phyloP scores from a whole-genome alignment of 37 sponge, comb jelly and placozoan species.

The Agelas oroides region DNA sequence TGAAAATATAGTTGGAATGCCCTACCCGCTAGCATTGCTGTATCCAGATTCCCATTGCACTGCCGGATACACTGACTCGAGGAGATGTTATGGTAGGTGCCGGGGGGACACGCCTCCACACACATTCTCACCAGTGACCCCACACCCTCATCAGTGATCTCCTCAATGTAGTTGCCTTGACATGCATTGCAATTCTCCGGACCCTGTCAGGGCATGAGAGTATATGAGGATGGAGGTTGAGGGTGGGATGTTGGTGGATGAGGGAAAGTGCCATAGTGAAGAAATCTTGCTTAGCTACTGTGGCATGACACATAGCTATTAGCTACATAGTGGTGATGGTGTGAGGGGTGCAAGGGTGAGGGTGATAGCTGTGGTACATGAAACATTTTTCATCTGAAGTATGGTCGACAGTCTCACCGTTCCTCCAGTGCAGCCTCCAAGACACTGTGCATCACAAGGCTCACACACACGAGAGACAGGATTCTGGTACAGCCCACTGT shows the following conservation, averaged over 20 bases:
- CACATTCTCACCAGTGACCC: slow-evolving; percentile 16
- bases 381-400: too few species aligned
- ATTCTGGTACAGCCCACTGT: too few species aligned
- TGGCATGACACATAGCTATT: too few species aligned
- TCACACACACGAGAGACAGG: too few species aligned
- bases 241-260: background rate
- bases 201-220: slow-evolving; percentile 27
- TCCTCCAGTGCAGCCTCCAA: too few species aligned
- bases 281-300: background rate
- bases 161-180: background rate
- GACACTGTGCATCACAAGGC: too few species aligned
- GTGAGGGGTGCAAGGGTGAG: background rate
- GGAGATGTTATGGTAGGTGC: slow-evolving; percentile 22
- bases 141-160: background rate
- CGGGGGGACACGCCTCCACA: slow-evolving; percentile 54
- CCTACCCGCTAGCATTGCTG: too few species aligned
- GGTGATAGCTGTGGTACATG: too few species aligned
- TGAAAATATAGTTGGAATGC: too few species aligned
- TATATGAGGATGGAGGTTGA: background rate
- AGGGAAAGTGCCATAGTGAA: background rate
- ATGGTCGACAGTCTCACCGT: slow-evolving; percentile 35
- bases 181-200: slow-evolving; percentile 48
- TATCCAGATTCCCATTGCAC: slow-evolving; percentile 42
- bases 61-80: slow-evolving; percentile 35
- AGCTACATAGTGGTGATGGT: background rate